These are phyloP conservation scores for Augochlorella aurata DNA, from an alignment of 2,888 invertebrate species.

Conservation along the genomic window DNA sequence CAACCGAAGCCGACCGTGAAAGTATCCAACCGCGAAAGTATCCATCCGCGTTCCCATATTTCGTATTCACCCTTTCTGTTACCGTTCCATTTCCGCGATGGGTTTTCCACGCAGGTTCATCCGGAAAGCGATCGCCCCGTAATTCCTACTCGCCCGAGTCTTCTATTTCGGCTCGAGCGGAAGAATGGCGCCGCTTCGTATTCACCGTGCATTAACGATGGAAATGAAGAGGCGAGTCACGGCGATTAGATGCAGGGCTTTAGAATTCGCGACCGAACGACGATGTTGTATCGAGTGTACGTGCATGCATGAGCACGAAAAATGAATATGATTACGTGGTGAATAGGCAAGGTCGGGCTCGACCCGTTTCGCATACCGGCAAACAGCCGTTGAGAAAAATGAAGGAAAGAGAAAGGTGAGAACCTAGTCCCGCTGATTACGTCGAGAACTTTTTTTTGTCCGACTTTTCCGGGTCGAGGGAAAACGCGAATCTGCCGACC, in stretches of 20 bases:
- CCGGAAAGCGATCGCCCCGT: not conserved
- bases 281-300: constrained; percentile 50
- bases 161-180: not conserved
- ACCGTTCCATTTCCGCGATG: not conserved
- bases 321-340: constrained; percentile 56
- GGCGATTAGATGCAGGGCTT: constrained; percentile 42
- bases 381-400: not conserved
- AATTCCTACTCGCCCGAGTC: not conserved
- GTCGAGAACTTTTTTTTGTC: constrained; percentile 17
- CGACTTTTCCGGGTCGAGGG: constrained; percentile 35
- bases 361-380: constrained; percentile 11
- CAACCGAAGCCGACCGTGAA: not conserved
- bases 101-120: not conserved
- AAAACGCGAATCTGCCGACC: constrained; percentile 9
- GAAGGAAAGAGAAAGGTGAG: constrained; percentile 20
- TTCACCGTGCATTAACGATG: constrained; percentile 19
- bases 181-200: constrained; percentile 24
- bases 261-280: constrained; percentile 53
- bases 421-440: constrained; percentile 21
- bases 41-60: not conserved
- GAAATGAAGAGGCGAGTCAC: constrained; percentile 4
- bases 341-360: constrained; percentile 56
- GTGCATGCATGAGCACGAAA: constrained; percentile 53
- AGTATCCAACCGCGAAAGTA: not conserved
- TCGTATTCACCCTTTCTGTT: not conserved